These are phyloP conservation scores for Halictus quadricinctus DNA, from an alignment of 2,888 invertebrate genomes.

Conservation along the genomic window DNA sequence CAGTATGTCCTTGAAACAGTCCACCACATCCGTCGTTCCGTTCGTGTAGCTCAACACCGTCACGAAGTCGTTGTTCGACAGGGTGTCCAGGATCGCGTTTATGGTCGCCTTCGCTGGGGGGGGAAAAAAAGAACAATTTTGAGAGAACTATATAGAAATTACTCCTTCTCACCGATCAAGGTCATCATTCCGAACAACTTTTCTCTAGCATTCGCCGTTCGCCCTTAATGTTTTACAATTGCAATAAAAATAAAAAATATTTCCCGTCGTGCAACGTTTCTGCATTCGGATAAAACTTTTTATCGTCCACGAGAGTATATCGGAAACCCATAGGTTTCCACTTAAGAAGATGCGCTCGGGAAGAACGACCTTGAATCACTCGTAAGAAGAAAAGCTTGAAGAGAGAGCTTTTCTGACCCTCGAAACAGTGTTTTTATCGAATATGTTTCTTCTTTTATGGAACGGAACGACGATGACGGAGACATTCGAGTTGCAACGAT, in stretches of 20 bases:
- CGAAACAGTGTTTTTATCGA: too few species aligned
- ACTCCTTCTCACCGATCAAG: too few species aligned
- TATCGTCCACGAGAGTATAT: neutral
- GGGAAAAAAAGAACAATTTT: conserved; percentile 24
- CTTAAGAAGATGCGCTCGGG: neutral
- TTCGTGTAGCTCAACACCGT: conserved; percentile 94
- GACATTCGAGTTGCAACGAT: neutral
- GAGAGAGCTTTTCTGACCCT: neutral
- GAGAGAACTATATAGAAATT: too few species aligned
- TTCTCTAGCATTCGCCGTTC: too few species aligned
- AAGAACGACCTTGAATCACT: neutral
- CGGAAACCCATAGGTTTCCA: neutral
- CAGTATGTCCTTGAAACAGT: conserved; percentile 92
- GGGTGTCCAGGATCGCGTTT: conserved; percentile 93
- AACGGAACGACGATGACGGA: neutral
- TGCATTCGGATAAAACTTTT: neutral
- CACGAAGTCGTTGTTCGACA: conserved; percentile 99
- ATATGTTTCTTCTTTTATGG: neutral
- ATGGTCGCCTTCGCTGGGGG: conserved; percentile 86
- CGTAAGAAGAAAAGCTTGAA: neutral
- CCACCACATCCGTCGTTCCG: conserved; percentile 88
- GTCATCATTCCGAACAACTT: neutral
- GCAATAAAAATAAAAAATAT: too few species aligned
- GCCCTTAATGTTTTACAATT: too few species aligned
- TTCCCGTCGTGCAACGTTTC: too few species aligned